A percentile compares a stretch with the other conserved stretches of the same genome.
Evolutionary conservation across 2,888 invertebrate genomes (phyloP).

Genomic region (Brenthis daphne): DNA sequence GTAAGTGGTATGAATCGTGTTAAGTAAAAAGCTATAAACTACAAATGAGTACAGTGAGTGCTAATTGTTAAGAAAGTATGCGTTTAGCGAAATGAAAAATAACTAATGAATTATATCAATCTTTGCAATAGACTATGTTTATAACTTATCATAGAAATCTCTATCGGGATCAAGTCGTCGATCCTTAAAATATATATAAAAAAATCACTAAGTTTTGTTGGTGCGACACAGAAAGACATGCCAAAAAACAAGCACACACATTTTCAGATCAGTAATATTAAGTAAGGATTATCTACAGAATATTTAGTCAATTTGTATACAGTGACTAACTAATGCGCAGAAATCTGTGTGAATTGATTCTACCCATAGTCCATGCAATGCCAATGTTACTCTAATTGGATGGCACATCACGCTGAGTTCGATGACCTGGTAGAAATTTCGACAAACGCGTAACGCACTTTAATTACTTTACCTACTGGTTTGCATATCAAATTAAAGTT

Average conservation of each 20-base stretch:
- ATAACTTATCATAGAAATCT: not conserved
- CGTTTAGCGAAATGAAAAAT: not conserved
- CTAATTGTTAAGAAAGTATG: no score
- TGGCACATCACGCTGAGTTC: constrained; percentile 40
- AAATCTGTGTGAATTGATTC: constrained; percentile 21
- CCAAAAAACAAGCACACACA: no score
- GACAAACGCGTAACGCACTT: constrained; percentile 35
- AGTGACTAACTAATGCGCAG: constrained; percentile 12
- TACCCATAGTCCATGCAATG: constrained; percentile 29
- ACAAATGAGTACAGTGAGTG: constrained; percentile 4
- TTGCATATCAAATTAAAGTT: constrained; percentile 29
- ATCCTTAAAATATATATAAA: no score
- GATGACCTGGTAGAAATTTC: constrained; percentile 38
- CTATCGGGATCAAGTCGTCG: not conserved
- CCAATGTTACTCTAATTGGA: constrained; percentile 39
- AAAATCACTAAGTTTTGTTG: no score
- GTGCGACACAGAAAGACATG: no score
- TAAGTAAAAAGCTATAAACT: not conserved
- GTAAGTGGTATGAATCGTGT: constrained; percentile 57
- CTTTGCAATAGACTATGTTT: no score
- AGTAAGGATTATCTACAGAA: not conserved
- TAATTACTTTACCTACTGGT: constrained; percentile 27
- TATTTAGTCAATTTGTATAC: constrained; percentile 2
- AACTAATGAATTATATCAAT: not conserved
- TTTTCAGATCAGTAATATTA: not conserved